These are phyloP conservation scores for Pseudococcus jackbeardsleyi DNA, from an alignment of 2,888 invertebrate genomes.

Conservation along the genomic window DNA sequence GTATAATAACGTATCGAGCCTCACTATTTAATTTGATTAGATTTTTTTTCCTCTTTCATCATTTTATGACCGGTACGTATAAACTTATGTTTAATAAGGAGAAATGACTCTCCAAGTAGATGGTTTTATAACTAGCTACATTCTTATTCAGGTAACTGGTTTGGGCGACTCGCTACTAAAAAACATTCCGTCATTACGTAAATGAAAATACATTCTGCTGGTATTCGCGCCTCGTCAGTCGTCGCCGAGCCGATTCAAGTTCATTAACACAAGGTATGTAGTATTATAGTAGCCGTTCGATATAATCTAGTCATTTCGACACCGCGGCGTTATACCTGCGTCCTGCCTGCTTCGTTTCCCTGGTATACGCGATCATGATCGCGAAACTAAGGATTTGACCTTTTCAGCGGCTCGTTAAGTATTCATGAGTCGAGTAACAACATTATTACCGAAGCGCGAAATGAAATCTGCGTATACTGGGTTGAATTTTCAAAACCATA, in stretches of 20 bases:
- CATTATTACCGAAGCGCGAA: constrained; percentile 35
- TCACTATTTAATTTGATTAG: constrained; percentile 47
- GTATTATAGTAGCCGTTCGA: constrained; percentile 6
- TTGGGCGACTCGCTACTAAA: neutral
- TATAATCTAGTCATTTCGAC: constrained; percentile 44
- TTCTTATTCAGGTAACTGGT: constrained; percentile 47
- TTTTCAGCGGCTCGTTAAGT: constrained; percentile 34
- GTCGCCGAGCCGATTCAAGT: neutral
- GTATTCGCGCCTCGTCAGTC: neutral
- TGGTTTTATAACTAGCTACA: constrained; percentile 45
- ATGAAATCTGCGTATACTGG: constrained; percentile 25
- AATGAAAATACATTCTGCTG: constrained; percentile 44
- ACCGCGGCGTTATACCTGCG: neutral
- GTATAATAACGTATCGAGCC: neutral
- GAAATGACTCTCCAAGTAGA: constrained; percentile 50
- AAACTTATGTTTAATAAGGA: neutral
- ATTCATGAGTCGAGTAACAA: constrained; percentile 31
- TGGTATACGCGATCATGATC: neutral
- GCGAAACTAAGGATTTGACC: constrained; percentile 5
- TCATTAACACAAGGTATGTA: constrained; percentile 27
- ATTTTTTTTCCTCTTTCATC: neutral
- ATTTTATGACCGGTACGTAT: constrained; percentile 1
- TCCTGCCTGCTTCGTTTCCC: neutral
- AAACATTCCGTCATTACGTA: constrained; percentile 42
- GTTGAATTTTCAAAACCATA: constrained; percentile 32